phyloP scores from a whole-genome alignment of 2,797 vertebrate species.

The Margarornis squamiger region DNA sequence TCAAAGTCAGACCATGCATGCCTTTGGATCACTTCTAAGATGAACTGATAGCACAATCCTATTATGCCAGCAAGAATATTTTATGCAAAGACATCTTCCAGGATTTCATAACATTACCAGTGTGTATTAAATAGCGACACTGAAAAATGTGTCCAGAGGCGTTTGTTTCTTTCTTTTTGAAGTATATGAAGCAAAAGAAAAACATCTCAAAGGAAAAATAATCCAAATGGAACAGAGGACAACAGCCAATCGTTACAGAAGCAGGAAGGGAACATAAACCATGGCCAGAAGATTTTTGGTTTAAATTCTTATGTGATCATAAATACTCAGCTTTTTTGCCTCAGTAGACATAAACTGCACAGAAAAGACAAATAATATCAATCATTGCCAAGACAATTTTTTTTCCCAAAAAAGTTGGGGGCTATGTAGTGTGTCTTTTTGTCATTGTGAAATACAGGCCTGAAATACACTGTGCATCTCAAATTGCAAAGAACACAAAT shows the following conservation, averaged over 20 bases:
- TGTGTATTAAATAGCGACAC: neutral
- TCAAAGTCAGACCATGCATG: neutral
- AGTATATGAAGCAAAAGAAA: neutral
- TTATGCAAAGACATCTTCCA: neutral
- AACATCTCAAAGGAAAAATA: neutral
- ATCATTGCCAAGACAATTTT: neutral
- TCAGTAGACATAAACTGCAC: neutral
- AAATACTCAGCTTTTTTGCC: neutral
- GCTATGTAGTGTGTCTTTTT: neutral
- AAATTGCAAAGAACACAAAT: neutral
- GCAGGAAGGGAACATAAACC: neutral
- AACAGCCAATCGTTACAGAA: neutral
- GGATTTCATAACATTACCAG: rapidly evolving
- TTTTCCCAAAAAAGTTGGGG: rapidly evolving
- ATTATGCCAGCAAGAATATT: neutral
- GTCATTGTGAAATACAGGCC: neutral
- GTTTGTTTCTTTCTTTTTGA: neutral
- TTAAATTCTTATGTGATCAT: neutral
- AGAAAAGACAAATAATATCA: neutral
- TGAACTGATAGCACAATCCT: neutral
- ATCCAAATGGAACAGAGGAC: neutral
- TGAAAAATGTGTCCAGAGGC: neutral
- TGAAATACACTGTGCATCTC: neutral
- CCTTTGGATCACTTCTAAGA: neutral
- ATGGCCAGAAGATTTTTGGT: neutral